These are phyloP conservation scores for Limnephilus rhombicus DNA, from an alignment of 2,888 invertebrate species.

Conservation along the genomic window DNA sequence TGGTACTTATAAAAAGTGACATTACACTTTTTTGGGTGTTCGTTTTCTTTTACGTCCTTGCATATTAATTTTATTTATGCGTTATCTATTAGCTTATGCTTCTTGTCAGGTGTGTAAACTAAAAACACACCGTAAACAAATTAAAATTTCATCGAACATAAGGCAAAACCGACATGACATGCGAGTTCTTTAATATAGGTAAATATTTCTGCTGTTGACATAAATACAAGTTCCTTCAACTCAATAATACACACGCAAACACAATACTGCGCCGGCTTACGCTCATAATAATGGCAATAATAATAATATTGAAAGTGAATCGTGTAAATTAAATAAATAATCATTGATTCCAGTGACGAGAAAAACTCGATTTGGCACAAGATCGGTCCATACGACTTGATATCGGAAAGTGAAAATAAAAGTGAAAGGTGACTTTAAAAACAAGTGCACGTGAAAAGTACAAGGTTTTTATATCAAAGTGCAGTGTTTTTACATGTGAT, in stretches of 20 bases:
- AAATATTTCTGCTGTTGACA: background rate
- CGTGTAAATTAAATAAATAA: background rate
- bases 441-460: background rate
- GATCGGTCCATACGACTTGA: background rate
- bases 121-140: background rate
- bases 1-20: background rate
- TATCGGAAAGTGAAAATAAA: slow-evolving; percentile 27
- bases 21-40: background rate
- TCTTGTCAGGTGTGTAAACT: background rate
- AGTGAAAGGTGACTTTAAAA: slow-evolving; percentile 12
- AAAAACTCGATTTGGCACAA: background rate
- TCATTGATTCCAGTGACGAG: slow-evolving; percentile 1
- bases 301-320: slow-evolving; percentile 11
- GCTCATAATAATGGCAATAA: background rate
- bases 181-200: background rate
- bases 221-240: slow-evolving; percentile 15
- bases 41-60: background rate
- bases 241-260: background rate
- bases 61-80: background rate
- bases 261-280: background rate
- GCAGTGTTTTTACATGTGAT: background rate
- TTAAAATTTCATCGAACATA: background rate
- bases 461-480: background rate
- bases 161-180: background rate
- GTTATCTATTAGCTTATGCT: background rate